Percentiles rank a stretch among this genome's conserved stretches.
phyloP scores from a whole-genome alignment of 2,113 vertebrate genomes.

The Neogobius melanostomus region DNA sequence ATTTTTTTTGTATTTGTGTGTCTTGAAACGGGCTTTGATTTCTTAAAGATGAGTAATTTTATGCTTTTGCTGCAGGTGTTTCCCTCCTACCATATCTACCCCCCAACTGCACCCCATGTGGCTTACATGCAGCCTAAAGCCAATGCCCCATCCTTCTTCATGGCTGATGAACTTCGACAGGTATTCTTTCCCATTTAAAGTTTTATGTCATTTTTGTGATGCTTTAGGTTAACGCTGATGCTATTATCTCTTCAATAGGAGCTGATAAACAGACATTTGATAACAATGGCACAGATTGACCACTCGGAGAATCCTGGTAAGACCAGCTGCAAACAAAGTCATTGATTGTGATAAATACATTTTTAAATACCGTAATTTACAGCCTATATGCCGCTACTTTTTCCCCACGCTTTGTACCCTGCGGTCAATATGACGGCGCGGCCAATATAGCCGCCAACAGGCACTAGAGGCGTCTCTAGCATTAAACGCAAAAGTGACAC shows the following conservation, averaged over 20 bases:
- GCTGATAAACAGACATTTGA: constrained; percentile 97
- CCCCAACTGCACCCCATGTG: constrained; percentile 95
- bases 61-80: constrained; percentile 85
- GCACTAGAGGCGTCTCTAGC: too few species aligned
- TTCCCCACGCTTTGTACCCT: too few species aligned
- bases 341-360: too few species aligned
- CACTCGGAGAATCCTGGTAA: constrained; percentile 97
- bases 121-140: constrained; percentile 99
- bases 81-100: constrained; percentile 98
- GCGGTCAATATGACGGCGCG: too few species aligned
- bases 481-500: too few species aligned
- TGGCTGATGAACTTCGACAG: constrained; percentile 98
- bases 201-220: neutral
- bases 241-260: constrained; percentile 76
- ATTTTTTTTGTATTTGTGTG: neutral
- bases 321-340: constrained; percentile 18
- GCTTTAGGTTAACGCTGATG: neutral
- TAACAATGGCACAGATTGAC: constrained; percentile 99
- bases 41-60: constrained; percentile 50
- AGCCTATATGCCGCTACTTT: too few species aligned
- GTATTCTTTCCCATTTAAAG: constrained; percentile 63
- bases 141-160: constrained; percentile 98
- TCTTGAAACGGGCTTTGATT: constrained; percentile 44
- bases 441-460: too few species aligned
- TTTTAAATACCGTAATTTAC: too few species aligned